These are phyloP conservation scores for Maniola hyperantus DNA, from an alignment of 2,888 invertebrate genomes.

Conservation along the genomic window DNA sequence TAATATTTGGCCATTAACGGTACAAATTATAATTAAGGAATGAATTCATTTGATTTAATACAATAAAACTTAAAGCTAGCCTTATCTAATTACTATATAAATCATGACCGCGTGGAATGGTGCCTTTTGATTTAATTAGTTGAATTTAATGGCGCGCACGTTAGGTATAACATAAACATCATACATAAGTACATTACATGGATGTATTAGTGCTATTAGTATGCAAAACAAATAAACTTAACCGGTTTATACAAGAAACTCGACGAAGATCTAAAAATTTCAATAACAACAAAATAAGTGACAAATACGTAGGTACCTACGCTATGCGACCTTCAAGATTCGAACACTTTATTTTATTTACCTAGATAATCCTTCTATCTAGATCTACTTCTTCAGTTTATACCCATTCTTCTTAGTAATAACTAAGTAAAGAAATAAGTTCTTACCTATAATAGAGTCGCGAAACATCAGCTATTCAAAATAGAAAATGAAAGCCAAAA, in stretches of 20 bases:
- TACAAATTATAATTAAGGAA: neutral
- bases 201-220: neutral
- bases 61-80: no score
- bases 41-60: neutral
- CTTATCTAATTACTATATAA: no score
- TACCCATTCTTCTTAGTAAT: no score
- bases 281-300: conserved; percentile 3
- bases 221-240: conserved; percentile 11
- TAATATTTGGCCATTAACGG: neutral
- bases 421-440: neutral
- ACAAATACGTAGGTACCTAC: no score
- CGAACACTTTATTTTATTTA: conserved; percentile 1
- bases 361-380: no score
- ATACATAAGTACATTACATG: neutral
- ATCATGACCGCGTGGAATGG: no score
- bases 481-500: no score
- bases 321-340: neutral
- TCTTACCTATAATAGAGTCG: neutral
- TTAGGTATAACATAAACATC: neutral
- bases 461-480: no score
- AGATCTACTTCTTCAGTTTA: no score
- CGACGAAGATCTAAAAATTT: neutral
- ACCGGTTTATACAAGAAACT: neutral
- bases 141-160: neutral
- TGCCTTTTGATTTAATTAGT: neutral